phyloP scores from a whole-genome alignment of 1,140 invertebrate species.

The Drosophila parabipectinata region DNA sequence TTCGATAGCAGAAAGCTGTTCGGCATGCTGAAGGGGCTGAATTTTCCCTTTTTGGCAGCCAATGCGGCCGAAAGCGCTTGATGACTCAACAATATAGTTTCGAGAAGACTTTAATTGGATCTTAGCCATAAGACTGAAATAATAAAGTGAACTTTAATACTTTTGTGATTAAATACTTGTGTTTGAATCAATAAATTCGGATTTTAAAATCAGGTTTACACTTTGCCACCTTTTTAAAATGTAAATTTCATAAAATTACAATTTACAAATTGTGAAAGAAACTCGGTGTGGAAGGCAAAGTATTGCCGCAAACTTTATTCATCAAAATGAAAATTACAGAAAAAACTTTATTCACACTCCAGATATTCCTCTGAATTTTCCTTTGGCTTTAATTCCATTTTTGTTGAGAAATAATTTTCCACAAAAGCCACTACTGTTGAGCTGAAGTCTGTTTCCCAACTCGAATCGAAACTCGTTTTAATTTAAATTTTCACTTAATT shows the following conservation, averaged over 20 bases:
- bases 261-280: background rate
- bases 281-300: too few relatives aligned
- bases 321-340: slow-evolving; percentile 1
- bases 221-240: background rate
- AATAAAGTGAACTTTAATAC: slow-evolving; percentile 6
- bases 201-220: background rate
- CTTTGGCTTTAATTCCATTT: background rate
- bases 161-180: background rate
- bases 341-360: background rate
- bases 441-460: background rate
- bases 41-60: slow-evolving; percentile 57
- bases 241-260: background rate
- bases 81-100: slow-evolving; percentile 18
- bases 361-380: background rate
- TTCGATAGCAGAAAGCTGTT: slow-evolving; percentile 69
- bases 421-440: background rate
- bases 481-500: slow-evolving; percentile 41
- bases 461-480: slow-evolving; percentile 6
- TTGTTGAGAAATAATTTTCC: background rate
- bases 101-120: slow-evolving; percentile 35
- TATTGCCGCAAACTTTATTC: background rate
- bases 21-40: slow-evolving; percentile 70
- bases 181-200: background rate
- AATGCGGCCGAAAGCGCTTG: slow-evolving; percentile 20
- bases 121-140: slow-evolving; percentile 28